These are phyloP conservation scores for Uria lomvia DNA, from an alignment of 2,113 vertebrate genomes.

Conservation along the genomic window DNA sequence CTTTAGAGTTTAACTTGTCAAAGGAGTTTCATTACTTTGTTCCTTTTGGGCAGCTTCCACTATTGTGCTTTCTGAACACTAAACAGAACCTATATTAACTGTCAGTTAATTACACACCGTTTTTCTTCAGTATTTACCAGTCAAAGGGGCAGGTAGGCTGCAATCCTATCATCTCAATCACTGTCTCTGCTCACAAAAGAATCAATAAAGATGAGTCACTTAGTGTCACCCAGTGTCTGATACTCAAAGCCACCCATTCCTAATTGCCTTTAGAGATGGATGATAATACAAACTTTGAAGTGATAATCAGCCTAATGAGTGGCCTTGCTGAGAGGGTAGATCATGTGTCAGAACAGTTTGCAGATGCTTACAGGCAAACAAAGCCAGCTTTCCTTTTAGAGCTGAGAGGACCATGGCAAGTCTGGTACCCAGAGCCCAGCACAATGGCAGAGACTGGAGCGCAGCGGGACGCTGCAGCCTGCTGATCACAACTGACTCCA, in stretches of 20 bases:
- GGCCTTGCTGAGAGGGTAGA: conserved; percentile 73
- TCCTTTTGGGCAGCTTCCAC: conserved; percentile 77
- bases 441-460: conserved; percentile 80
- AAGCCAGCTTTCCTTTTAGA: conserved; percentile 75
- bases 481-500: conserved; percentile 73
- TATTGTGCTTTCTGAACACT: conserved; percentile 78
- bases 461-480: conserved; percentile 74
- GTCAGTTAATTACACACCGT: conserved; percentile 91
- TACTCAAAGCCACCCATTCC: conserved; percentile 88
- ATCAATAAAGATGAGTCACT: conserved; percentile 87
- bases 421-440: conserved; percentile 72
- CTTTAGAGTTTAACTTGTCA: conserved; percentile 83
- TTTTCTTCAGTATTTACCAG: conserved; percentile 88
- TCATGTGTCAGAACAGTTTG: conserved; percentile 78
- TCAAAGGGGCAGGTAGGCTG: conserved; percentile 81
- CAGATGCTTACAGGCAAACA: conserved; percentile 76
- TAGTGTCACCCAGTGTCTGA: conserved; percentile 83
- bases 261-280: conserved; percentile 91
- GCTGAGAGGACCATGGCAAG: conserved; percentile 73
- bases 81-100: conserved; percentile 90
- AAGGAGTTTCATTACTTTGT: conserved; percentile 76
- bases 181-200: conserved; percentile 83
- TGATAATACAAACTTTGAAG: conserved; percentile 90
- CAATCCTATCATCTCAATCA: conserved; percentile 86
- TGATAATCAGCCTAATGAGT: conserved; percentile 89